phyloP scores from a whole-genome alignment of 2,888 invertebrate species.

The Drosophila testacea region DNA sequence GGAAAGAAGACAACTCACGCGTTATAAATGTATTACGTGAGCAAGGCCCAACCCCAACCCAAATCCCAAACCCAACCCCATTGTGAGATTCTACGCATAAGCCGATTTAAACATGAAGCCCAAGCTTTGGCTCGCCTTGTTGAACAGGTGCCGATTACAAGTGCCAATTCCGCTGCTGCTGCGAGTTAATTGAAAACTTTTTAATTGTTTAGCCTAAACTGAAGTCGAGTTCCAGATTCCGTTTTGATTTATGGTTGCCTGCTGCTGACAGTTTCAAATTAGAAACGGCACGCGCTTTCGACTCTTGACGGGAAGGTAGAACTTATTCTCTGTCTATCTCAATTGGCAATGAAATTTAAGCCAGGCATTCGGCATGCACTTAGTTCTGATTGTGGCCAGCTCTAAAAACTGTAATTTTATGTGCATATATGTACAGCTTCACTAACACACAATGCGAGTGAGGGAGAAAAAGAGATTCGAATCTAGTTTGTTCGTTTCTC shows the following conservation, averaged over 20 bases:
- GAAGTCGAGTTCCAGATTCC: conserved; percentile 51
- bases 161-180: conserved; percentile 66
- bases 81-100: conserved; percentile 37
- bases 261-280: conserved; percentile 78
- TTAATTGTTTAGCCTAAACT: conserved; percentile 70
- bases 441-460: conserved; percentile 4
- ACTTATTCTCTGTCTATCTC: background rate
- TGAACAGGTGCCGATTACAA: conserved; percentile 80
- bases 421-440: conserved; percentile 35
- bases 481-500: conserved; percentile 32
- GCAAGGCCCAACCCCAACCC: conserved; percentile 5
- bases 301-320: background rate
- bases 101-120: conserved; percentile 53
- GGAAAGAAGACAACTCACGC: conserved; percentile 59
- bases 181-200: conserved; percentile 79
- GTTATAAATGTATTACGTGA: conserved; percentile 79
- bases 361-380: conserved; percentile 39
- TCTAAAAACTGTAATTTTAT: conserved; percentile 55
- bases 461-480: conserved; percentile 1
- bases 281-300: conserved; percentile 42
- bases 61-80: conserved; percentile 4
- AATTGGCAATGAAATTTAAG: conserved; percentile 40
- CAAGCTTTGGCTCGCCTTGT: conserved; percentile 63
- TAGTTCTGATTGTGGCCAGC: conserved; percentile 43
- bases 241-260: conserved; percentile 70